These are phyloP conservation scores for Chionoecetes opilio DNA, from an alignment of 1,140 invertebrate genomes.

Conservation along the genomic window DNA sequence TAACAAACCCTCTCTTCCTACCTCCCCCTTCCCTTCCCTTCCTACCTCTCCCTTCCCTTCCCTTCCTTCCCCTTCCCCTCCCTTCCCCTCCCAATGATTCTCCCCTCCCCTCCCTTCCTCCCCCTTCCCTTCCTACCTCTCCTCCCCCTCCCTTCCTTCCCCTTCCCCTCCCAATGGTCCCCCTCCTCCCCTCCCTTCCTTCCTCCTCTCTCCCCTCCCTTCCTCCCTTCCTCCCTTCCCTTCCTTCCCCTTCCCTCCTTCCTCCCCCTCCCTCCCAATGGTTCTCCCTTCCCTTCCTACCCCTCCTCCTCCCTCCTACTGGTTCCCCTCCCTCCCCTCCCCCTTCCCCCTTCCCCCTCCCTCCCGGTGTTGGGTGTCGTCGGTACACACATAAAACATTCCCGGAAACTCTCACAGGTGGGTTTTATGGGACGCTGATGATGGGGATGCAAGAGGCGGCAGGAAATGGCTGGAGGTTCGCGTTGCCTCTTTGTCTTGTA, in stretches of 20 bases:
- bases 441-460: background rate
- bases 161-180: background rate
- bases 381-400: background rate
- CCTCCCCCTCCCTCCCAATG: background rate
- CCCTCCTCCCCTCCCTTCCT: background rate
- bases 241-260: background rate
- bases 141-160: no score
- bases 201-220: background rate
- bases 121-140: background rate
- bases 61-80: background rate
- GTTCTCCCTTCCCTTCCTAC: background rate
- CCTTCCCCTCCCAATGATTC: no score
- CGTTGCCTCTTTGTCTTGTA: no score
- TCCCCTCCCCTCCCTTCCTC: background rate
- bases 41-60: background rate
- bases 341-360: background rate
- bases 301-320: background rate
- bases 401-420: background rate
- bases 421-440: slow-evolving; percentile 11
- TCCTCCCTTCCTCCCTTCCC: background rate
- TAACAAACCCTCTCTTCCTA: background rate
- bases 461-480: background rate
- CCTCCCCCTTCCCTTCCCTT: background rate
- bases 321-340: background rate
- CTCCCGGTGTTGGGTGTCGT: background rate